Conservation (phyloP, 2,797 vertebrate species). For the Semotilus atromaculatus region DNA sequence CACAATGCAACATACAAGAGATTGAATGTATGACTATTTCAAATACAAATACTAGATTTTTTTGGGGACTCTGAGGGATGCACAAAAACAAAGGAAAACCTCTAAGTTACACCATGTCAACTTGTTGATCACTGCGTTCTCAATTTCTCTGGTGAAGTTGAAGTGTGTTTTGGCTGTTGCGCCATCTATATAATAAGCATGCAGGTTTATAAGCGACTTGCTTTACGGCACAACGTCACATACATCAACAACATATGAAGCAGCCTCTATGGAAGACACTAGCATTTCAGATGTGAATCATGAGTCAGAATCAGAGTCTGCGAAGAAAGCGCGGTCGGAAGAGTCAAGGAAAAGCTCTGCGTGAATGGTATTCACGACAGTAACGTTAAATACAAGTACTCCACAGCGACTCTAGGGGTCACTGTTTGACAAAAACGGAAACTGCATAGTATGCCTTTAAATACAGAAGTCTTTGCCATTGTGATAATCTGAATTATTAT, state of each 20-base stretch:
- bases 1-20: neutral
- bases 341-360: too few relatives aligned
- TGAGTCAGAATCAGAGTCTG: too few relatives aligned
- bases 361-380: too few relatives aligned
- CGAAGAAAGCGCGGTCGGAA: too few relatives aligned
- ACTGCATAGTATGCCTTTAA: neutral
- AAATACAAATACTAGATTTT: neutral
- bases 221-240: too few relatives aligned
- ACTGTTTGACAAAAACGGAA: too few relatives aligned
- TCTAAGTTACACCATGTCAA: neutral
- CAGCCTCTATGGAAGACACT: too few relatives aligned
- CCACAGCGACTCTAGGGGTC: too few relatives aligned
- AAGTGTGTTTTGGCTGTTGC: neutral
- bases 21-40: neutral
- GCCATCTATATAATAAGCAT: neutral
- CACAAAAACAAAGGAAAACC: neutral
- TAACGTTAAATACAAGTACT: too few relatives aligned
- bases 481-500: neutral
- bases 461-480: neutral
- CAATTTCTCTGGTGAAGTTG: neutral
- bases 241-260: too few relatives aligned
- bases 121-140: neutral
- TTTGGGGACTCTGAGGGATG: neutral
- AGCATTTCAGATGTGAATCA: too few relatives aligned
- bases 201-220: too few relatives aligned